A percentile compares a stretch with the other conserved stretches of the same genome.
phyloP scores from a whole-genome alignment of 2,113 vertebrate genomes.

The Protobothrops mucrosquamatus region DNA sequence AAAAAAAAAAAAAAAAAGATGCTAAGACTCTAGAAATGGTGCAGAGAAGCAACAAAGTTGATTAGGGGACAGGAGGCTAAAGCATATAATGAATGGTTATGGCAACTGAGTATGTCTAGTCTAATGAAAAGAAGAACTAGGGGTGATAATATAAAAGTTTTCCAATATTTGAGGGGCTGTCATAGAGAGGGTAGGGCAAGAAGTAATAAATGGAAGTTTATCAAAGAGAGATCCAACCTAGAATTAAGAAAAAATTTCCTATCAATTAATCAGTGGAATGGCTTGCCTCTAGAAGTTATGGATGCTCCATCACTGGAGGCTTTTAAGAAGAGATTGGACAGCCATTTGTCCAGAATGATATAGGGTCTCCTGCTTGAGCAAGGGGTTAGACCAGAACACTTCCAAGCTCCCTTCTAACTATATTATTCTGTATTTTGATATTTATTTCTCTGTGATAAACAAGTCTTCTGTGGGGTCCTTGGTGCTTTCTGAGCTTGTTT shows the following conservation, averaged over 20 bases:
- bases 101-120: no score
- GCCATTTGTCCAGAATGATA: background rate
- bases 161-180: no score
- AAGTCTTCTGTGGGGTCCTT: background rate
- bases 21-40: background rate
- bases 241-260: no score
- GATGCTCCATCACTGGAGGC: background rate
- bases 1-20: background rate
- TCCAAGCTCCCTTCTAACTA: background rate
- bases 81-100: background rate
- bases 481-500: background rate
- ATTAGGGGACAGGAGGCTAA: background rate
- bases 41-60: background rate
- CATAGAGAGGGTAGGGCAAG: no score
- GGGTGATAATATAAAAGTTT: no score
- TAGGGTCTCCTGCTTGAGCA: background rate
- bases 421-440: background rate
- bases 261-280: background rate
- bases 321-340: background rate
- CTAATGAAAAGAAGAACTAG: no score
- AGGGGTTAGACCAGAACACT: background rate
- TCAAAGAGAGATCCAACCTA: no score
- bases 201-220: no score
- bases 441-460: background rate
- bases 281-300: background rate